These are phyloP conservation scores for Caenorhabditis remanei DNA, from an alignment of 1,140 invertebrate species.

Conservation along the genomic window DNA sequence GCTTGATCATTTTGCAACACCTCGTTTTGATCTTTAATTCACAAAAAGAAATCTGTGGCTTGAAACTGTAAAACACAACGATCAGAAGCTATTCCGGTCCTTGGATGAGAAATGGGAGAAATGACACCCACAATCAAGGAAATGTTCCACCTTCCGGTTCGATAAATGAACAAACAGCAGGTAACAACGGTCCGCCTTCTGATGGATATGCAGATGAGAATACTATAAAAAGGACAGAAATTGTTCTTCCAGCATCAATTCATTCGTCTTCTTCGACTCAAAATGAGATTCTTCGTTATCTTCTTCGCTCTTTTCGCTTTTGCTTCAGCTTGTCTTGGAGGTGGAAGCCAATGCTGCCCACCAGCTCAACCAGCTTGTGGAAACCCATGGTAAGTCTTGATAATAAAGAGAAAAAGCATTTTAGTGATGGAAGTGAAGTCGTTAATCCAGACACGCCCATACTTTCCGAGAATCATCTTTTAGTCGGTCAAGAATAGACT, in stretches of 20 bases:
- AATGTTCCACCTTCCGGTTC: constrained; percentile 26
- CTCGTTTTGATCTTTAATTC: neutral
- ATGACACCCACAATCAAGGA: neutral
- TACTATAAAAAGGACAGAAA: neutral
- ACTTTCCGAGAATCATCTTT: too few species aligned
- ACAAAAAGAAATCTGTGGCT: neutral
- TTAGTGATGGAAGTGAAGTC: neutral
- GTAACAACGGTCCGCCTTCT: neutral
- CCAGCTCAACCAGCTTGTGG: constrained; percentile 21
- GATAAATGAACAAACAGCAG: constrained; percentile 34
- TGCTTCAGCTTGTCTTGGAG: constrained; percentile 32
- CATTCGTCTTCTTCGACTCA: neutral
- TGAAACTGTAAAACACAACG: constrained; percentile 2
- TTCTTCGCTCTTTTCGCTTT: neutral
- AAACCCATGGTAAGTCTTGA: constrained; percentile 22
- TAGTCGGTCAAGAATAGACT: too few species aligned
- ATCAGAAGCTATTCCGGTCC: neutral
- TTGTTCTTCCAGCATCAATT: neutral
- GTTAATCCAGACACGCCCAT: neutral
- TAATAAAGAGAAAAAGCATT: neutral
- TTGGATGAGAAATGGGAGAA: neutral
- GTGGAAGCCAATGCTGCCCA: neutral
- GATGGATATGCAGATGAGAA: neutral
- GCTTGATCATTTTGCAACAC: neutral
- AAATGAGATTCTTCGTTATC: neutral